Evolutionary conservation across 92 coral and sea anemone species (phyloP).

Genomic region (Nematostella vectensis): DNA sequence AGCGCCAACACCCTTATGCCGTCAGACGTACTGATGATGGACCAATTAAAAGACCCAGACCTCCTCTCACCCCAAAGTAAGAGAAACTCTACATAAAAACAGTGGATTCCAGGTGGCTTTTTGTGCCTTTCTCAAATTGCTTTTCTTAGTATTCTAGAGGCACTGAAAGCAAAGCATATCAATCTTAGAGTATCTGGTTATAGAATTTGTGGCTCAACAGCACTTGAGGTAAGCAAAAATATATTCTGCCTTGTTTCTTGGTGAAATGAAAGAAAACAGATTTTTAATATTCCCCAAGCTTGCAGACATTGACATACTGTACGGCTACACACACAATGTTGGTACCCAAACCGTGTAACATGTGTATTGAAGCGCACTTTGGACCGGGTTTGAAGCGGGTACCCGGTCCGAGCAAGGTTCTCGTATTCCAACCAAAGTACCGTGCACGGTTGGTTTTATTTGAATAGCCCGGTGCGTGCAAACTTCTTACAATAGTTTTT

Average conservation of each 20-base stretch:
- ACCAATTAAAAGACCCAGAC: constrained; percentile 17
- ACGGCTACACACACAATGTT: too few species aligned
- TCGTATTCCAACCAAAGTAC: too few species aligned
- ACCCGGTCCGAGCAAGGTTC: too few species aligned
- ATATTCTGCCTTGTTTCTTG: too few species aligned
- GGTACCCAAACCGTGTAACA: too few species aligned
- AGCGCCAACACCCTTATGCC: constrained; percentile 71
- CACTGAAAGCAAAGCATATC: background rate
- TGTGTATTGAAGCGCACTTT: too few species aligned
- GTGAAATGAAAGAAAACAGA: background rate
- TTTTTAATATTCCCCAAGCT: too few species aligned
- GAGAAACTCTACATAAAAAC: background rate
- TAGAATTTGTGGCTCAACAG: constrained; percentile 2
- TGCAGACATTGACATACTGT: too few species aligned
- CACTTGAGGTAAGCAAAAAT: constrained; percentile 1
- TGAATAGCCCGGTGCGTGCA: too few species aligned
- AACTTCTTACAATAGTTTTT: too few species aligned
- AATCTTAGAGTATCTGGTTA: background rate
- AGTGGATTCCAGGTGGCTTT: background rate
- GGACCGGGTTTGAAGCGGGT: too few species aligned
- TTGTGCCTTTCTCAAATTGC: background rate
- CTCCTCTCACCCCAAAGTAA: background rate
- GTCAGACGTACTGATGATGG: constrained; percentile 30
- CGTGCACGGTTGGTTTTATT: too few species aligned
- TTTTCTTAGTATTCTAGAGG: constrained; percentile 2